A percentile compares a stretch with the other conserved stretches of the same genome.
Evolutionary conservation across 2,888 invertebrate species (phyloP).

Genomic region (Matsumyia berberina): DNA sequence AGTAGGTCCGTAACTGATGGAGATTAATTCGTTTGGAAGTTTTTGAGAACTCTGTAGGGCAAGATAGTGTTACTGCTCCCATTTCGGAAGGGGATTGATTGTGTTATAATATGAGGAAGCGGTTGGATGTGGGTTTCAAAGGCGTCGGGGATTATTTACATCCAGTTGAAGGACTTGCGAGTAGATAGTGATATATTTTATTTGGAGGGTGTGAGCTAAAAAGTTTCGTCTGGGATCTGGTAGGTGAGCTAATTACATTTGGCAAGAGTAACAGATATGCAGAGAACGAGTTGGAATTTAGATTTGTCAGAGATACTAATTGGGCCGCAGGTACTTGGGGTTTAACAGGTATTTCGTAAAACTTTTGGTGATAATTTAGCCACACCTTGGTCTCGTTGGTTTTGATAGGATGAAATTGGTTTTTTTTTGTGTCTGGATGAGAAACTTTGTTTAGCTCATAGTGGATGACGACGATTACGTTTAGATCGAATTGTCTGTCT

Average conservation of each 20-base stretch:
- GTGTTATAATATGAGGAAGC: constrained; percentile 20
- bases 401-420: neutral
- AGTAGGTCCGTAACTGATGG: constrained; percentile 60
- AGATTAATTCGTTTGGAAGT: constrained; percentile 72
- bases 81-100: constrained; percentile 11
- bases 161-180: constrained; percentile 16
- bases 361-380: neutral
- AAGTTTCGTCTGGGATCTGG: constrained; percentile 25
- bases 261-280: constrained; percentile 12
- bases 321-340: neutral
- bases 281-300: neutral
- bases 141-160: constrained; percentile 23
- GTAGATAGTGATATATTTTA: constrained; percentile 12
- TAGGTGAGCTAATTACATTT: constrained; percentile 35
- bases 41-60: constrained; percentile 32
- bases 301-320: neutral
- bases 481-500: no score
- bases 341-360: constrained; percentile 4
- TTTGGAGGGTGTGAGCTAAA: neutral
- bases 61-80: constrained; percentile 23
- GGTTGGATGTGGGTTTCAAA: neutral
- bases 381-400: neutral
- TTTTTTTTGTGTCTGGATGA: neutral
- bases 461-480: no score
- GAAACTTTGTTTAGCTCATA: no score